Evolutionary conservation across 2,888 invertebrate species (phyloP).

Genomic region (Micoletzkya japonica): DNA sequence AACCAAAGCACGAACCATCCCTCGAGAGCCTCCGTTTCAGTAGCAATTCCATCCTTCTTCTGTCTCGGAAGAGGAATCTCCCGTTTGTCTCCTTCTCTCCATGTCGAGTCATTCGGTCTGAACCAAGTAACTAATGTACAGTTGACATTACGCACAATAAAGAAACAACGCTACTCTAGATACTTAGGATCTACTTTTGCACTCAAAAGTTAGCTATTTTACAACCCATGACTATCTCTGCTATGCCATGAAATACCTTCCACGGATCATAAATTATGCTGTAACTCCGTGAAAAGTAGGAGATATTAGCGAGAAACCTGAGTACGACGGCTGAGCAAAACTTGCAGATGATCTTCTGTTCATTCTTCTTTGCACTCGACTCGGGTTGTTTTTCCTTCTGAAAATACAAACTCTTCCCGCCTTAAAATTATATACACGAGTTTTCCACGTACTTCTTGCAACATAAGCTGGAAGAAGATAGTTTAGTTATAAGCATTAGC

Average conservation of each 20-base stretch:
- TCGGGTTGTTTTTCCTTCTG: neutral
- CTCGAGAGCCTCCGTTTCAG: slow-evolving; percentile 32
- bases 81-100: slow-evolving; percentile 27
- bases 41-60: slow-evolving; percentile 36
- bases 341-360: neutral
- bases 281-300: no score
- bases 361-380: neutral
- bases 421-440: neutral
- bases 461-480: neutral
- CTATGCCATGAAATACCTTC: no score
- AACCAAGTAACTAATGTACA: neutral
- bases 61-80: slow-evolving; percentile 43
- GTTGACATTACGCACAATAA: neutral
- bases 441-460: neutral
- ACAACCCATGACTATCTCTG: no score
- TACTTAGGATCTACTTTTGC: neutral
- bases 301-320: no score
- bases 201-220: neutral
- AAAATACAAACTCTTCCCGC: neutral
- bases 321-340: no score
- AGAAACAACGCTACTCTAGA: no score
- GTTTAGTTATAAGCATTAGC: no score
- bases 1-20: slow-evolving; percentile 12
- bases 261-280: no score
- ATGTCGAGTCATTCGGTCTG: neutral